Conservation (phyloP, 2,113 vertebrate genomes). For the Hemibagrus wyckioides region DNA sequence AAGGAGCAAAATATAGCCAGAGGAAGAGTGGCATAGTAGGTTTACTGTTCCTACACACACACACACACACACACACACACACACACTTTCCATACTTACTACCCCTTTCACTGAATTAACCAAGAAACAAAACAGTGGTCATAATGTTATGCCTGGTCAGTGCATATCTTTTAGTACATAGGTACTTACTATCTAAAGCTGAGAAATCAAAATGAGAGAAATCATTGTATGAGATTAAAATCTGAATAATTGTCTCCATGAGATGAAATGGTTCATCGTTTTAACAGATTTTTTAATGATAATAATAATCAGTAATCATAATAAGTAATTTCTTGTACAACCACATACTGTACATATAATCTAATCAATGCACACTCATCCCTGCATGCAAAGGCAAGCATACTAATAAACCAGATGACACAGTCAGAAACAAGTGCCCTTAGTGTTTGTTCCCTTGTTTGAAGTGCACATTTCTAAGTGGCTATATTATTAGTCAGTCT, state of each 20-base stretch:
- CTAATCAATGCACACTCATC: background rate
- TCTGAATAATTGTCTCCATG: background rate
- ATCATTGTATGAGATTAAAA: background rate
- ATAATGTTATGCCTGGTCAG: background rate
- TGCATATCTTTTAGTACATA: background rate
- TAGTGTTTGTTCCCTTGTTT: background rate
- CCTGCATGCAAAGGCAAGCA: background rate
- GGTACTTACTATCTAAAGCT: background rate
- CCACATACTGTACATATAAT: background rate
- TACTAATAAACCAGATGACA: background rate
- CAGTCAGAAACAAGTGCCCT: background rate
- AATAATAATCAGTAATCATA: too few species aligned
- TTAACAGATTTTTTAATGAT: background rate
- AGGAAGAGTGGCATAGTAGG: background rate
- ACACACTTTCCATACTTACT: background rate
- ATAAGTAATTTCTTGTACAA: too few species aligned
- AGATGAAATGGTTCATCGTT: background rate
- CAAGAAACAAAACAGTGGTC: background rate
- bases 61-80: conserved; percentile 1
- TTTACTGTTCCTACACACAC: background rate
- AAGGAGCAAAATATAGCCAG: conserved; percentile 16
- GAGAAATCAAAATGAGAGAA: background rate
- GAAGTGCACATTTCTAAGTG: background rate
- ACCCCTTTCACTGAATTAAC: background rate
- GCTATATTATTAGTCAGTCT: background rate